Conservation (phyloP, 2,113 vertebrate species). For the Gasterosteus aculeatus region DNA sequence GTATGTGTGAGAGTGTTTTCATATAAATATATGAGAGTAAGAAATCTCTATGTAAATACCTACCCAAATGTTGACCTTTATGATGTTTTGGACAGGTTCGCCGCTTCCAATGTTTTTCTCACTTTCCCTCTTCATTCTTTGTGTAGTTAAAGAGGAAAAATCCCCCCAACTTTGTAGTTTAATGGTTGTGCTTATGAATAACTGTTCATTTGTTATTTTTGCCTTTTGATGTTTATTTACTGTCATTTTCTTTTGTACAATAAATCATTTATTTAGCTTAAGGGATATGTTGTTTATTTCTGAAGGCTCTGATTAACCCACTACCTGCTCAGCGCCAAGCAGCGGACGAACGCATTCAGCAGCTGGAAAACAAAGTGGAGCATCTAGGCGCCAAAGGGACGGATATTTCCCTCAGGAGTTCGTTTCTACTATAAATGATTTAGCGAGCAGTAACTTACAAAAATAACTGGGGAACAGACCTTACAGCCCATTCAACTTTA, state of each 20-base stretch:
- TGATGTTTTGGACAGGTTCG: slow-evolving; percentile 82
- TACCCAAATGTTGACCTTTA: slow-evolving; percentile 79
- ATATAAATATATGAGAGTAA: slow-evolving; percentile 79
- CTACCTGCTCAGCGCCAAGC: not conserved
- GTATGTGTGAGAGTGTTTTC: slow-evolving; percentile 77
- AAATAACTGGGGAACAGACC: not conserved
- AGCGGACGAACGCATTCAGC: too few relatives aligned
- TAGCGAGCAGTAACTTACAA: not conserved
- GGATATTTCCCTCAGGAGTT: not conserved
- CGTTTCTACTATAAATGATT: not conserved
- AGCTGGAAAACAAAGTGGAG: not conserved
- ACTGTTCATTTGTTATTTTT: slow-evolving; percentile 80
- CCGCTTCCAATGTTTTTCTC: slow-evolving; percentile 79
- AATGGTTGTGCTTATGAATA: slow-evolving; percentile 84
- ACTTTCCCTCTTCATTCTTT: slow-evolving; percentile 74
- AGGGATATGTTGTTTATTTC: slow-evolving; percentile 43
- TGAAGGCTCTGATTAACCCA: slow-evolving; percentile 2
- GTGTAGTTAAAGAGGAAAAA: slow-evolving; percentile 77
- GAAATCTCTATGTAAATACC: slow-evolving; percentile 79
- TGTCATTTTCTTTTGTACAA: slow-evolving; percentile 89
- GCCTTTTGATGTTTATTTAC: slow-evolving; percentile 81
- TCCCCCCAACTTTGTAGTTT: slow-evolving; percentile 84
- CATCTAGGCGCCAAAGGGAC: not conserved
- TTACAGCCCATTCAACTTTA: not conserved
- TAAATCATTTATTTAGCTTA: slow-evolving; percentile 89